Conservation (phyloP, 2,888 invertebrate genomes). For the Cerastoderma edule region DNA sequence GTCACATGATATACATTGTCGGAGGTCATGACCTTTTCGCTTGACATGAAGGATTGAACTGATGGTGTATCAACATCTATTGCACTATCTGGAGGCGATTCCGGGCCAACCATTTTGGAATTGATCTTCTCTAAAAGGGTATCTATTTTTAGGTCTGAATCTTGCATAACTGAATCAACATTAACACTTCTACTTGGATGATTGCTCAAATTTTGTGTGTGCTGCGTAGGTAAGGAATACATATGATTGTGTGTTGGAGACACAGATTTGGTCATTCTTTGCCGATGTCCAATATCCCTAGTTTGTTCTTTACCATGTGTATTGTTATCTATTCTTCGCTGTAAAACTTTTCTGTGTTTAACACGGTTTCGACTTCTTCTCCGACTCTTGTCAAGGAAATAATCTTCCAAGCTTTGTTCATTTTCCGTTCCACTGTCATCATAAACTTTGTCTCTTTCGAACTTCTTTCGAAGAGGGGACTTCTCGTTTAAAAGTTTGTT, state of each 20-base stretch:
- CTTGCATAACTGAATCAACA: slow-evolving; percentile 40
- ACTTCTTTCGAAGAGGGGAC: slow-evolving; percentile 46
- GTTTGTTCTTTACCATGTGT: slow-evolving; percentile 31
- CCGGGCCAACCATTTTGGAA: slow-evolving; percentile 50
- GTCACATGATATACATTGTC: slow-evolving; percentile 16
- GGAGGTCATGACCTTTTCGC: slow-evolving; percentile 44
- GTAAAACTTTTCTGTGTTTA: slow-evolving; percentile 47
- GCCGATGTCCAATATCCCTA: not conserved
- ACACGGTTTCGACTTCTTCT: slow-evolving; percentile 43
- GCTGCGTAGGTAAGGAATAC: not conserved
- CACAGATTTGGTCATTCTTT: slow-evolving; percentile 47
- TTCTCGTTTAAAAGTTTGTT: slow-evolving; percentile 55
- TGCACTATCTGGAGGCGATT: slow-evolving; percentile 72
- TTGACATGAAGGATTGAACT: slow-evolving; percentile 62
- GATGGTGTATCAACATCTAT: slow-evolving; percentile 72
- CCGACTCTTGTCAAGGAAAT: slow-evolving; percentile 43
- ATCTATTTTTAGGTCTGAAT: slow-evolving; percentile 53
- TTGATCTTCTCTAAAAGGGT: slow-evolving; percentile 48
- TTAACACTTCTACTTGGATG: slow-evolving; percentile 34
- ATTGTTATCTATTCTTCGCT: slow-evolving; percentile 47
- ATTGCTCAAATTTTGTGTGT: not conserved
- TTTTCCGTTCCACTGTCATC: slow-evolving; percentile 49
- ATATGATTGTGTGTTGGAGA: slow-evolving; percentile 34
- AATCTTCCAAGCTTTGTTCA: slow-evolving; percentile 46
- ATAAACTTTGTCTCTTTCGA: slow-evolving; percentile 25